phyloP scores from a whole-genome alignment of 1,140 invertebrate genomes.

The Saccostrea glomerata region DNA sequence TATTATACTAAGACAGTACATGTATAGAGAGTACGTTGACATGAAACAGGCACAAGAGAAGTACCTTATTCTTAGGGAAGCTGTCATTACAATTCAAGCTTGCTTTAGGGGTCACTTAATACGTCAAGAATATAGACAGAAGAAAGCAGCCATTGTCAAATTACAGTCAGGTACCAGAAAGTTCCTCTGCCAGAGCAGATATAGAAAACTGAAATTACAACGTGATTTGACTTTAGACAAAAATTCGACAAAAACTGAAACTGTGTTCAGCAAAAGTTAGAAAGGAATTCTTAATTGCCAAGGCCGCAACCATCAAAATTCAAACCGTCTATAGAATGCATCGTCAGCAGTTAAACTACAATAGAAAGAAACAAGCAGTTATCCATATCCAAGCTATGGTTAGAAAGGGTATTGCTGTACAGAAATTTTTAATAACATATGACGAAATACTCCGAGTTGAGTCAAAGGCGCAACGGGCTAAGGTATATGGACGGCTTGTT shows the following conservation, averaged over 20 bases:
- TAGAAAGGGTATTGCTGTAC: not conserved
- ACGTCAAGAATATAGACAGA: constrained; percentile 31
- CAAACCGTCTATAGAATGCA: constrained; percentile 59
- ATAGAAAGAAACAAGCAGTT: not conserved
- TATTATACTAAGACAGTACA: constrained; percentile 42
- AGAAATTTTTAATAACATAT: constrained; percentile 10
- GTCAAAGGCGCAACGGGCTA: constrained; percentile 42
- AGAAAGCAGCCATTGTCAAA: constrained; percentile 53
- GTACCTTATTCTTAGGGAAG: constrained; percentile 37
- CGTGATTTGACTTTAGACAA: constrained; percentile 62
- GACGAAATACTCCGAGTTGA: constrained; percentile 15
- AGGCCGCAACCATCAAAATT: constrained; percentile 62
- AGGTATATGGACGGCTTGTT: constrained; percentile 16
- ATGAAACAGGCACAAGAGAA: not conserved
- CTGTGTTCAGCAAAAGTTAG: not conserved
- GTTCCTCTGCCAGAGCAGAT: constrained; percentile 35
- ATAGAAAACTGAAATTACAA: constrained; percentile 56
- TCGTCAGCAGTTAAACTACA: constrained; percentile 41
- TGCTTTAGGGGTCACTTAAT: constrained; percentile 49
- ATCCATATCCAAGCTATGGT: constrained; percentile 48
- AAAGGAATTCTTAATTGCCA: constrained; percentile 42
- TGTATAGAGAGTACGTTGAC: not conserved
- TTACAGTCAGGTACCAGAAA: constrained; percentile 63
- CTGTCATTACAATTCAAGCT: constrained; percentile 63
- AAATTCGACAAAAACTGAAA: not conserved